phyloP scores from a whole-genome alignment of 2,888 invertebrate genomes.

The Argyra leucocephala region DNA sequence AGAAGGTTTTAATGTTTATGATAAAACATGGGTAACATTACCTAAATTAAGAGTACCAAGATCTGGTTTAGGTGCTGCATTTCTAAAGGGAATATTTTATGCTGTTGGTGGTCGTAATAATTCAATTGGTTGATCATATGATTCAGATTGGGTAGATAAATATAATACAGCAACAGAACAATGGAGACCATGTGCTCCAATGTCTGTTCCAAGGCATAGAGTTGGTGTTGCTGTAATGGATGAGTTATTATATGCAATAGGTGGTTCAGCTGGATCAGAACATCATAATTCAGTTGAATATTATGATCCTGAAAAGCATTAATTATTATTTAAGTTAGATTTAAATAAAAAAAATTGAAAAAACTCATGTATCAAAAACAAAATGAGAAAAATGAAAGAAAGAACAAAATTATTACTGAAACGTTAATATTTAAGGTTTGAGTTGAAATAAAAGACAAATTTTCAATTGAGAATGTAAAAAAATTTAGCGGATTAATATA shows the following conservation, averaged over 20 bases:
- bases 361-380: no score
- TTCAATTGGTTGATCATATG: constrained; percentile 76
- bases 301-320: constrained; percentile 83
- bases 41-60: constrained; percentile 77
- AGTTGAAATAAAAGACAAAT: no score
- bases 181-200: constrained; percentile 78
- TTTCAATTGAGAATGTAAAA: no score
- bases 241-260: constrained; percentile 76
- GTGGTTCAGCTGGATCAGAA: constrained; percentile 76
- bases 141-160: constrained; percentile 69
- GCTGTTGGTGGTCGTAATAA: constrained; percentile 89
- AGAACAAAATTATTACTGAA: no score
- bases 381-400: no score
- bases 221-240: constrained; percentile 92
- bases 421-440: no score
- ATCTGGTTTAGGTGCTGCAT: constrained; percentile 78
- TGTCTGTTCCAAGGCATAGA: constrained; percentile 80
- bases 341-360: no score
- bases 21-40: constrained; percentile 72
- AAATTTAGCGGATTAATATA: no score
- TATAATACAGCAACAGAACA: constrained; percentile 78
- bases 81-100: constrained; percentile 79
- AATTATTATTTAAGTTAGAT: no score
- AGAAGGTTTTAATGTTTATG: constrained; percentile 81
- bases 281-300: constrained; percentile 85